Conservation (phyloP, 1,140 invertebrate species). For the Neodiprion virginianus region DNA sequence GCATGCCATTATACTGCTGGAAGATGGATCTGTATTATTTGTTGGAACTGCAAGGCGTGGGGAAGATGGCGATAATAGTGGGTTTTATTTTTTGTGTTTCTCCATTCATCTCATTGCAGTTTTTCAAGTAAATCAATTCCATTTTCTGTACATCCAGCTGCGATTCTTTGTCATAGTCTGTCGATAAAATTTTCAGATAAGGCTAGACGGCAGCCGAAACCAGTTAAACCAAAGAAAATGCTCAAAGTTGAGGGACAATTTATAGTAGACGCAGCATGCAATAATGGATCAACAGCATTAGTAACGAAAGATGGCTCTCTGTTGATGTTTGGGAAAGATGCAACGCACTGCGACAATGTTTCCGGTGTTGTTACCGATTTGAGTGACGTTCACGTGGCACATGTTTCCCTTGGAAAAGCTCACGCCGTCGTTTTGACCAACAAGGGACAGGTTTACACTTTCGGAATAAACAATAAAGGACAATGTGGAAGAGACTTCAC, state of each 20-base stretch:
- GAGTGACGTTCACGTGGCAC: conserved; percentile 80
- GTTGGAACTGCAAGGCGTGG: conserved; percentile 89
- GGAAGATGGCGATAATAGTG: conserved; percentile 86
- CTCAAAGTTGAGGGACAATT: conserved; percentile 86
- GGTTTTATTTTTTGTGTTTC: conserved; percentile 31
- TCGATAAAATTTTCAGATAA: conserved; percentile 64
- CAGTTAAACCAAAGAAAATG: conserved; percentile 92
- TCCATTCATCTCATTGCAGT: conserved; percentile 18
- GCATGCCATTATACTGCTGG: conserved; percentile 86
- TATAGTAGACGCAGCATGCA: conserved; percentile 86
- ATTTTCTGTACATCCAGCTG: background rate
- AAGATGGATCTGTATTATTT: conserved; percentile 90
- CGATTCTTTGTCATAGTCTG: background rate
- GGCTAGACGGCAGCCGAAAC: conserved; percentile 86
- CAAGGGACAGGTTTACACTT: conserved; percentile 92
- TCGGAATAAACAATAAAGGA: conserved; percentile 97
- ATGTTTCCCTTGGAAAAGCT: conserved; percentile 93
- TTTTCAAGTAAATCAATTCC: background rate
- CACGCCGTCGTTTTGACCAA: conserved; percentile 88
- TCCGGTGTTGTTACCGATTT: conserved; percentile 77
- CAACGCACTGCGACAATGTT: conserved; percentile 81
- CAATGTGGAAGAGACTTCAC: conserved; percentile 94
- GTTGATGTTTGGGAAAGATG: conserved; percentile 96
- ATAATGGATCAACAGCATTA: conserved; percentile 93
- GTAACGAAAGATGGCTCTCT: conserved; percentile 89